Evolutionary conservation across 2,888 invertebrate genomes (phyloP), one percentile per base, ranked within the genome.

Genomic region (Eretmocerus hayati): DNA sequence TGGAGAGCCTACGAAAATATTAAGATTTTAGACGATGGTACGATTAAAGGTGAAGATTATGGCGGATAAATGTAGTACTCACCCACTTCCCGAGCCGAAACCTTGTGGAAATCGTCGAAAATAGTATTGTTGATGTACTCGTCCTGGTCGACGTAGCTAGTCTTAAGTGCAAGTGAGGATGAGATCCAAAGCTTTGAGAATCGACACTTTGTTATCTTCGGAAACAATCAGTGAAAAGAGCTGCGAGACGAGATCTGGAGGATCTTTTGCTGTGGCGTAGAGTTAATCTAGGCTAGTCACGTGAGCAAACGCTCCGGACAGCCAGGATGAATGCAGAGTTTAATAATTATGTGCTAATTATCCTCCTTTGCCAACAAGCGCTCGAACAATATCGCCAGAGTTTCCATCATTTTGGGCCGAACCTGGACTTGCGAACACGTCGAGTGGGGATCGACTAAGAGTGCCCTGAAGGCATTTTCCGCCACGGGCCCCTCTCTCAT

Each of bases 241-340:
- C 38, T 60, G 48, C 16, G 62, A 52, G 21, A 51, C 3, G 47
- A 37, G 2, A 65, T 74, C 16, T 13, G 26, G 31, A 26, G 36
- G 22, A 11, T 53, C 26, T 4, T 26, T 37, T 16, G 48, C 36
- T 4, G 44, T 5, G 23, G 15, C 15, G 21, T 46, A 35, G 46
- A 51, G 59, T 48, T 69, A 71, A 50, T 75, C 73, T 36, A 73
- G 71, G 23, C 22, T 23, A 1, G 77, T 71, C 58, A 81, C 72
- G 61, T 82, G 84, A 33, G 80, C 70, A 2, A n/a, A 77, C 67
- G 56, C 80, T 75, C 63, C 85, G 83, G 37, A 84, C 68, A 2
- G 77, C 74, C 35, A 85, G 56, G 45, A 81, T 62, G 62, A 84
- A 81, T 36, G 59, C 46, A 21, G 71, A 65, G n/a, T n/a, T n/a